Percentiles rank a stretch among this genome's conserved stretches.
Conservation (phyloP, 2,113 vertebrate genomes). For the Tragelaphus imberbis region DNA sequence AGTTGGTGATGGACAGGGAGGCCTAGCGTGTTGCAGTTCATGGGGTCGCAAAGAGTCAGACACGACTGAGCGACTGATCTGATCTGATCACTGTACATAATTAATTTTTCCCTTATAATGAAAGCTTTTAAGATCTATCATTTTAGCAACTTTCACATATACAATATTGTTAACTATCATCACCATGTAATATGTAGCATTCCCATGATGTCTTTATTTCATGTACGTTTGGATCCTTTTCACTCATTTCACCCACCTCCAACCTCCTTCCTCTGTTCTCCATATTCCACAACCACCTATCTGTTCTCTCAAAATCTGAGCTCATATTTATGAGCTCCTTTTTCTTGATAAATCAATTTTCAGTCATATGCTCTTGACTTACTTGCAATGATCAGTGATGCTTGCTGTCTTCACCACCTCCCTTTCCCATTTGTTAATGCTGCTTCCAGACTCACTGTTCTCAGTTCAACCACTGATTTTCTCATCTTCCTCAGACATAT, state of each 20-base stretch:
- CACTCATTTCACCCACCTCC: not conserved
- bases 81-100: not conserved
- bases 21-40: too few species aligned
- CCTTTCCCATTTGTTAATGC: not conserved
- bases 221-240: not conserved
- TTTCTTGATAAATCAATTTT: not conserved
- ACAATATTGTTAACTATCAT: not conserved
- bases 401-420: not conserved
- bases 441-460: not conserved
- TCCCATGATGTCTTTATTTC: not conserved
- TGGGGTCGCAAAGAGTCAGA: too few species aligned
- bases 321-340: not conserved
- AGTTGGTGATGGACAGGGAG: too few species aligned
- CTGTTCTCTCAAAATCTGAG: not conserved
- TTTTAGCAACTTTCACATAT: not conserved
- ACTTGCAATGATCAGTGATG: not conserved
- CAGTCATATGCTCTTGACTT: not conserved
- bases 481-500: not conserved
- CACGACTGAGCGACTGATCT: too few species aligned
- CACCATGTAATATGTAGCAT: not conserved
- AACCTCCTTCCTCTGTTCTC: not conserved
- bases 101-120: not conserved
- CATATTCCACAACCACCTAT: not conserved
- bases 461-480: not conserved
- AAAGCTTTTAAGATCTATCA: not conserved